phyloP scores from a whole-genome alignment of 2,888 invertebrate genomes.

The Hirtodrosophila confusa region DNA sequence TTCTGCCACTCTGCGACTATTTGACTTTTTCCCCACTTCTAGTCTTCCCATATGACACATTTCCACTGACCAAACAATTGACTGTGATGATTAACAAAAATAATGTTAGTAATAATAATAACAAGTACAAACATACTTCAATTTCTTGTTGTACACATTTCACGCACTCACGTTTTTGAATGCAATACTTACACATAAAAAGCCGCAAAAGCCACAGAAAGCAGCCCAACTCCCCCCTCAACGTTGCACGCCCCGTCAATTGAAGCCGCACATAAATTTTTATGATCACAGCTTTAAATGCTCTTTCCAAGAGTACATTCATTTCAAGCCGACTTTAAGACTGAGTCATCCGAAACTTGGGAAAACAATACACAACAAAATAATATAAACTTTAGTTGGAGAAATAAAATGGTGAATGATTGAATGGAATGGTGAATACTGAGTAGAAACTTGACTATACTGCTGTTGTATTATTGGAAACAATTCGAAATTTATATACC shows the following conservation, averaged over 20 bases:
- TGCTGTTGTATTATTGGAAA: no score
- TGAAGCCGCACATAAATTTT: slow-evolving; percentile 38
- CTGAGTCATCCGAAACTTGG: no score
- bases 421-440: no score
- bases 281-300: slow-evolving; percentile 40
- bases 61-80: slow-evolving; percentile 23
- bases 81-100: slow-evolving; percentile 56
- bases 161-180: slow-evolving; percentile 76
- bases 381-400: no score
- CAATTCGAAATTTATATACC: no score
- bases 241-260: slow-evolving; percentile 1
- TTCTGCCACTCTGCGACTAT: slow-evolving; percentile 10
- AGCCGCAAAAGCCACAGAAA: slow-evolving; percentile 33
- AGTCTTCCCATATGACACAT: slow-evolving; percentile 23
- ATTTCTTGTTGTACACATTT: slow-evolving; percentile 53
- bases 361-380: no score
- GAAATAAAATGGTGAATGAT: no score
- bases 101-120: slow-evolving; percentile 37
- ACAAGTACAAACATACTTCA: slow-evolving; percentile 14
- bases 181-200: slow-evolving; percentile 56
- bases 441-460: no score
- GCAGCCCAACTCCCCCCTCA: background rate
- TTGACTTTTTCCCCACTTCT: slow-evolving; percentile 14
- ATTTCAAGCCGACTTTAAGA: background rate
- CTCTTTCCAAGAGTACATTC: slow-evolving; percentile 7